Conservation (phyloP, 2,888 invertebrate species). For the Bombylius discolor region DNA sequence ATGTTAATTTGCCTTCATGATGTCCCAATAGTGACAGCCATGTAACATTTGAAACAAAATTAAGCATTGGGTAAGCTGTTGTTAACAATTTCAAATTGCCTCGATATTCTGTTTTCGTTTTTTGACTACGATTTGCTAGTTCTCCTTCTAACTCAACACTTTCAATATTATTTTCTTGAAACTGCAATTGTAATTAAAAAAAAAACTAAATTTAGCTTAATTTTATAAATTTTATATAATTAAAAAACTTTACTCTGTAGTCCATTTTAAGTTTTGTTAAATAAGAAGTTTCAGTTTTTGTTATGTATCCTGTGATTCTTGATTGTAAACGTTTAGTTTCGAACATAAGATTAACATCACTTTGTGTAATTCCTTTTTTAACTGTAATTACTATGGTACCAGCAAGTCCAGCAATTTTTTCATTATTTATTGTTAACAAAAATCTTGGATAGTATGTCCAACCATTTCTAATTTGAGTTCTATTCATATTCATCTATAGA, state of each 20-base stretch:
- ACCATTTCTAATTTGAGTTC: conserved; percentile 42
- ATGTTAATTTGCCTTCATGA: conserved; percentile 54
- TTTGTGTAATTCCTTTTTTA: conserved; percentile 60
- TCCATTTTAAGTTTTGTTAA: conserved; percentile 32
- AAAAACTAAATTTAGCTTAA: no score
- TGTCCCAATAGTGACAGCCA: conserved; percentile 60
- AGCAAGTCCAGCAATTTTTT: conserved; percentile 52
- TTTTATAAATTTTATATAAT: neutral
- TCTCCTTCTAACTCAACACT: conserved; percentile 38
- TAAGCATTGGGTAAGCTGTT: conserved; percentile 61
- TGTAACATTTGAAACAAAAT: conserved; percentile 49
- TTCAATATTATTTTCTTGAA: conserved; percentile 30
- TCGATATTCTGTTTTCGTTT: conserved; percentile 34
- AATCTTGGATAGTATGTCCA: conserved; percentile 56
- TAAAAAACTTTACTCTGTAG: conserved; percentile 40
- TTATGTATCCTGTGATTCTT: conserved; percentile 58
- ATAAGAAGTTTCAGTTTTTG: conserved; percentile 32
- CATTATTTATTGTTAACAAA: conserved; percentile 58
- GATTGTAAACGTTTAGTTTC: conserved; percentile 66
- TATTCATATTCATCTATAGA: conserved; percentile 42
- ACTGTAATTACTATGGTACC: conserved; percentile 47
- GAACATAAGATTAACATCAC: conserved; percentile 61
- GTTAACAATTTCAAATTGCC: conserved; percentile 57
- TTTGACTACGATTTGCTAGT: conserved; percentile 38
- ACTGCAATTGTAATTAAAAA: conserved; percentile 18